Base-by-base conservation (phyloP, 1,140 invertebrate species). In the Psilanteris sp. region DNA sequence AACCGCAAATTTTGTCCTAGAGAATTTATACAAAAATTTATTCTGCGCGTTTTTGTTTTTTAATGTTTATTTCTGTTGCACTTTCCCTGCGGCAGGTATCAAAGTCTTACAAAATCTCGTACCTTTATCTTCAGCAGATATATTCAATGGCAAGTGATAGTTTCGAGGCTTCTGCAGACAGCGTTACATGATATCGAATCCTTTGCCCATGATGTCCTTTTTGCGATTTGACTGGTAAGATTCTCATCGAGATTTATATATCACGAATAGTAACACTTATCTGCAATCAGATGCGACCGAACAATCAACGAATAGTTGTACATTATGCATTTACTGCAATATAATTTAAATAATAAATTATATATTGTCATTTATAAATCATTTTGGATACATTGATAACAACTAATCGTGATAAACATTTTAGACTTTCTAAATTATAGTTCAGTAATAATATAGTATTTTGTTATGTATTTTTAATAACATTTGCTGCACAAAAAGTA, bases 121-220 rank as follows among this genome's bases (percentile, higher is more conserved):
- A 41, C 48, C 52, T 76, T 70, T 70, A 70, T 76, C 73, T 76
- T 36, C 41, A 36, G 39, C 43, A 59, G 57, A 76, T 66, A 70
- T 66, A 59, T 76, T 70, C 64, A 76, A 76, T 57, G 62, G 62
- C 72, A 55, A 68, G 64, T 76, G 72, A 70, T 76, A 70, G 73
- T 76, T 76, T 76, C 57, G 66, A 70, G 39, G 73, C 64, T 70
- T 70, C 64, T 39, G 50, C 18, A 16, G 16, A 24, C 41, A 48
- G 32, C 27, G 64, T 57, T 66, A 75, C 72, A 62, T 68, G 72
- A 70, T 76, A 70, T 70, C 72, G 43, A 70, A 10, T 27, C 34
- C 68, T 48, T 39, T 62, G 10, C 20, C 32, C 16, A 10, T 37
- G 55, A 62, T 54, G 46, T 75, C 48, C 46, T 75, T 75, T 64